Percentiles rank a stretch among this genome's conserved stretches.
These are phyloP conservation scores for Lamprologus lemairii DNA, from an alignment of 2,113 vertebrate genomes.

Conservation along the genomic window DNA sequence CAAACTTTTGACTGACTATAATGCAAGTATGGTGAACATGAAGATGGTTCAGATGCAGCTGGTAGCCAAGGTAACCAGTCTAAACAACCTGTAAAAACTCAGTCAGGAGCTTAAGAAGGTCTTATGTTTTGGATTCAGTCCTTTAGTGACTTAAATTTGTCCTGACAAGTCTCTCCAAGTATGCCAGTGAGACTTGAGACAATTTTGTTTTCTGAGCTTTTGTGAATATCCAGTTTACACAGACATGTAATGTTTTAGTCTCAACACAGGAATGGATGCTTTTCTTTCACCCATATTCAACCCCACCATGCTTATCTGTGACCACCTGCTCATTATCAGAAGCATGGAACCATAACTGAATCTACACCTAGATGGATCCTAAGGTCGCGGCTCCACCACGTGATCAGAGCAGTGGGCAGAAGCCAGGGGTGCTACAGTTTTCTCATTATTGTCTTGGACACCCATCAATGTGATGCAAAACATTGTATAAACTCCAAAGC, in stretches of 20 bases:
- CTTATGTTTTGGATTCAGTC: not conserved
- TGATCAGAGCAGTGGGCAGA: not conserved
- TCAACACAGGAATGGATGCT: not conserved
- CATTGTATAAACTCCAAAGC: not conserved
- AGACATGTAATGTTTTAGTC: not conserved
- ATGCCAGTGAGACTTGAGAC: not conserved
- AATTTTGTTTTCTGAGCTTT: not conserved
- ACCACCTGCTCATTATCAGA: not conserved
- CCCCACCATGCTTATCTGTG: not conserved
- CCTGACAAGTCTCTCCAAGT: not conserved
- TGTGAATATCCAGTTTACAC: not conserved
- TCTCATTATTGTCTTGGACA: conserved; percentile 38
- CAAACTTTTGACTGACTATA: not conserved
- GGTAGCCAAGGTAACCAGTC: not conserved
- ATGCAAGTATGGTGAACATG: not conserved
- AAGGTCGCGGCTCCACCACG: not conserved
- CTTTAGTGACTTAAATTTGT: not conserved
- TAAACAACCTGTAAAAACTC: not conserved
- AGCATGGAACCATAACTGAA: not conserved
- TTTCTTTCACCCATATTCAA: not conserved
- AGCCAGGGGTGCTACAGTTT: not conserved
- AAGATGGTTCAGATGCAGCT: not conserved
- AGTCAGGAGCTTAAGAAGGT: not conserved
- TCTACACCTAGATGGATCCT: not conserved
- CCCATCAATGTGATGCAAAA: conserved; percentile 39